Base-by-base conservation (phyloP, 2,888 invertebrate species). In the Polylopha cassiicola region DNA sequence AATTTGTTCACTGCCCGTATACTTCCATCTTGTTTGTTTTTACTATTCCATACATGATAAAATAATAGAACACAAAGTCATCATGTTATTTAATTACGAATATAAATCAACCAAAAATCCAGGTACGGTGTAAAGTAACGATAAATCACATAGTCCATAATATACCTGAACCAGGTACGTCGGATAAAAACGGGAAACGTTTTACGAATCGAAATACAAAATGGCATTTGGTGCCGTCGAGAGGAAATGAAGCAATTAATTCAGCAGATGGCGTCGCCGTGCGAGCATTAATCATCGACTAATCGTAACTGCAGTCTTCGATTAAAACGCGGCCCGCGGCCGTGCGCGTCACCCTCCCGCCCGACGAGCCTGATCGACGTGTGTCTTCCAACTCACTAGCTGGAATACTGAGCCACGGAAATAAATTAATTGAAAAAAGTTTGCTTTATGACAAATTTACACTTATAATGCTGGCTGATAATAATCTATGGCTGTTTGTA, bases 221-320 rank as follows among this genome's bases (percentile, higher is more conserved):
- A 82, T 84, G 82, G 74, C 80, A 82, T 82, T 82, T 73, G 75
- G 75, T 69, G 66, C 79, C 73, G 76, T 75, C 75, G 74, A 73
- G 74, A 77, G 85, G 85, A 85, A 85, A 85, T 84, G 82, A 84
- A 84, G 76, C 85, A 84, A 85, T 85, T 85, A 84, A 84, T 84
- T 72, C 79, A 69, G 80, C 82, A 84, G 85, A 84, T 84, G 84
- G 84, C 81, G 78, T 71, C 73, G 73, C 78, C 77, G 79, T 77
- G 70, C 79, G 79, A 76, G 75, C 73, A 84, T 85, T 82, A 84
- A 84, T 85, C 85, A 85, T 82, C 73, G 75, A 75, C 82, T 84
- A 84, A 85, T 82, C 81, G 80, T 78, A 76, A 78, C 84, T 84
- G 81, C 82, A 85, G 84, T 84, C 84, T 84, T 82, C 80, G 79